Conservation (phyloP, 1,140 invertebrate species). For the Philopotamus ludificatus region DNA sequence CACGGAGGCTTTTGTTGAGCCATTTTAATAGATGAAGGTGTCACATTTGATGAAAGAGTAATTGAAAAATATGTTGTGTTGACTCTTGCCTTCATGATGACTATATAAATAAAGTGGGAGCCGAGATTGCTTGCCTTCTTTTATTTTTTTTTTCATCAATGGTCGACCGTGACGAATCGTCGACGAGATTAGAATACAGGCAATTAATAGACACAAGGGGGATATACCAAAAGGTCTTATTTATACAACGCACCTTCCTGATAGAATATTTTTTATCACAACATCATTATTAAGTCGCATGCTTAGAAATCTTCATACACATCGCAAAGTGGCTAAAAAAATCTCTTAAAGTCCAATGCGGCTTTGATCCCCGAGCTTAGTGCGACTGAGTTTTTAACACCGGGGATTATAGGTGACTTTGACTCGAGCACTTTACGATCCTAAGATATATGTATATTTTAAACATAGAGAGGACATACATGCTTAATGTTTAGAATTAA, state of each 20-base stretch:
- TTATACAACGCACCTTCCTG: too few relatives aligned
- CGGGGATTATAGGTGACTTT: conserved; percentile 7
- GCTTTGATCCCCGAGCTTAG: conserved; percentile 1
- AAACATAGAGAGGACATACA: too few relatives aligned
- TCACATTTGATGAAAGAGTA: conserved; percentile 19
- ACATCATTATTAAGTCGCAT: too few relatives aligned
- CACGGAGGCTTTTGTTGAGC: conserved; percentile 5
- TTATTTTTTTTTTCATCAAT: too few relatives aligned
- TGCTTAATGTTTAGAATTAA: too few relatives aligned
- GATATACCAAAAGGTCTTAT: too few relatives aligned
- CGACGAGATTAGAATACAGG: too few relatives aligned
- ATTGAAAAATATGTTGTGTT: conserved; percentile 22
- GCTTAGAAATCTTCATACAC: neutral
- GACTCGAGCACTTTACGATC: neutral
- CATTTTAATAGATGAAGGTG: conserved; percentile 20
- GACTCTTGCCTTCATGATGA: conserved; percentile 14
- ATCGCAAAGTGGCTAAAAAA: neutral
- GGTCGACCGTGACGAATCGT: too few relatives aligned
- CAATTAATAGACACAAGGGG: too few relatives aligned
- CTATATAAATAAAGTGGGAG: neutral
- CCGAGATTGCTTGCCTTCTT: neutral
- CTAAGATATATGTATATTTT: neutral
- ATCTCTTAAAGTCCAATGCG: too few relatives aligned
- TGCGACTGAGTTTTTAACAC: neutral
- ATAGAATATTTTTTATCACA: too few relatives aligned